Conservation (phyloP, 2,888 invertebrate species). For the Odontomyia ornata region DNA sequence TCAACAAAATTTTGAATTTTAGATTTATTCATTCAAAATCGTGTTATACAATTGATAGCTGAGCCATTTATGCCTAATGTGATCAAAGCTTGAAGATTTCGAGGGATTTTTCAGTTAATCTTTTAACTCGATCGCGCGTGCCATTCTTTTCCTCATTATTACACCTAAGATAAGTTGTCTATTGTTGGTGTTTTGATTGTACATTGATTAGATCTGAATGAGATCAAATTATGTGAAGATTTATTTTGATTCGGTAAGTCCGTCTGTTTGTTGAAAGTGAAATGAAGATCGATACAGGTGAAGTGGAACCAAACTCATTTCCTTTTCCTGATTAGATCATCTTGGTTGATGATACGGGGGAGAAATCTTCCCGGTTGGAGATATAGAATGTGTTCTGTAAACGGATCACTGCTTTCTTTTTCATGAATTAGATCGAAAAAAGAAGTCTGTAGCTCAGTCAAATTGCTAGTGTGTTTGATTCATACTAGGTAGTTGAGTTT, state of each 20-base stretch:
- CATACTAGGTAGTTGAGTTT: too few species aligned
- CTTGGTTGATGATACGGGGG: too few species aligned
- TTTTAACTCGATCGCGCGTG: background rate
- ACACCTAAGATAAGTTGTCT: background rate
- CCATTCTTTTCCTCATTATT: slow-evolving; percentile 7
- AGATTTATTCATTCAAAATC: background rate
- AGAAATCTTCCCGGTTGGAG: too few species aligned
- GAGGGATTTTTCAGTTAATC: too few species aligned
- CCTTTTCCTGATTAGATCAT: slow-evolving; percentile 3
- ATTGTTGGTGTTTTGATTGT: background rate
- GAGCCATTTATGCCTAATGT: background rate
- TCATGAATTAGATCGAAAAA: too few species aligned
- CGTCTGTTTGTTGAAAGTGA: background rate
- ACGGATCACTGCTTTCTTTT: too few species aligned
- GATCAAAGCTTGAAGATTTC: too few species aligned
- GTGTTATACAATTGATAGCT: background rate
- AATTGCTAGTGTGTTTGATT: too few species aligned
- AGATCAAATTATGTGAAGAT: background rate
- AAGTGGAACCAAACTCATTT: background rate
- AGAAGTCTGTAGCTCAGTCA: too few species aligned
- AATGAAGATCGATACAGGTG: background rate
- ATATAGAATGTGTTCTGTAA: too few species aligned
- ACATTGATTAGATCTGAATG: background rate
- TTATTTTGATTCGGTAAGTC: background rate
- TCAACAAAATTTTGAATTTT: background rate